These are phyloP conservation scores for Xestia rhomboidea DNA, from an alignment of 2,888 invertebrate species.

Conservation along the genomic window DNA sequence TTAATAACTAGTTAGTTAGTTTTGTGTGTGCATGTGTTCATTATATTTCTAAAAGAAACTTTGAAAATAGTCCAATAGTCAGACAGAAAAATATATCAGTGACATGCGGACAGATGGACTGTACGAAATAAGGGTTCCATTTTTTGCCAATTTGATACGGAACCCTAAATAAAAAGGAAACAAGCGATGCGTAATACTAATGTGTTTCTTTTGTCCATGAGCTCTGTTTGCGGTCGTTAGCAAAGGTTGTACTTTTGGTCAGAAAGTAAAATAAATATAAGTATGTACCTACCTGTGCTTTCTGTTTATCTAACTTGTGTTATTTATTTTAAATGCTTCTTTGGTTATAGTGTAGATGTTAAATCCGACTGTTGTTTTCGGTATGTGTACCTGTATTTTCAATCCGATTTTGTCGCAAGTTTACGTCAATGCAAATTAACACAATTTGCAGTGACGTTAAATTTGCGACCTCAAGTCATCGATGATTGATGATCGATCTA, in stretches of 20 bases:
- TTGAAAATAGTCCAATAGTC: too few species aligned
- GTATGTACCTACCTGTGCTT: not conserved
- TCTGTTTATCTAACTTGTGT: not conserved
- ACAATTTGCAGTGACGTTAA: too few species aligned
- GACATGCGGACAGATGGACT: not conserved
- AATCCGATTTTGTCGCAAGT: too few species aligned
- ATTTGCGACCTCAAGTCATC: too few species aligned
- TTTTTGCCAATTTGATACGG: not conserved
- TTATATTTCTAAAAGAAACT: too few species aligned
- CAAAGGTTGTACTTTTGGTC: not conserved
- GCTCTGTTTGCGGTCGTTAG: not conserved
- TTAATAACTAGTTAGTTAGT: too few species aligned
- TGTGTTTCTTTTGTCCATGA: not conserved
- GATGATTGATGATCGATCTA: not conserved
- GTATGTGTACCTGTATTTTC: too few species aligned
- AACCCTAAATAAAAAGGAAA: slow-evolving; percentile 3
- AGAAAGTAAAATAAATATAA: not conserved
- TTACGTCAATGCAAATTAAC: too few species aligned
- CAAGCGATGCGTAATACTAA: slow-evolving; percentile 5
- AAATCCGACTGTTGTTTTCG: not conserved
- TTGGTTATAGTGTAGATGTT: not conserved
- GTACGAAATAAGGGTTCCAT: not conserved
- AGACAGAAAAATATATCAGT: not conserved
- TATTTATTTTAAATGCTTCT: not conserved
- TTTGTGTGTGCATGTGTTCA: too few species aligned